Percentiles rank a stretch among this genome's conserved stretches.
phyloP scores from a whole-genome alignment of 2,888 invertebrate species.

The Diabrotica balteata region DNA sequence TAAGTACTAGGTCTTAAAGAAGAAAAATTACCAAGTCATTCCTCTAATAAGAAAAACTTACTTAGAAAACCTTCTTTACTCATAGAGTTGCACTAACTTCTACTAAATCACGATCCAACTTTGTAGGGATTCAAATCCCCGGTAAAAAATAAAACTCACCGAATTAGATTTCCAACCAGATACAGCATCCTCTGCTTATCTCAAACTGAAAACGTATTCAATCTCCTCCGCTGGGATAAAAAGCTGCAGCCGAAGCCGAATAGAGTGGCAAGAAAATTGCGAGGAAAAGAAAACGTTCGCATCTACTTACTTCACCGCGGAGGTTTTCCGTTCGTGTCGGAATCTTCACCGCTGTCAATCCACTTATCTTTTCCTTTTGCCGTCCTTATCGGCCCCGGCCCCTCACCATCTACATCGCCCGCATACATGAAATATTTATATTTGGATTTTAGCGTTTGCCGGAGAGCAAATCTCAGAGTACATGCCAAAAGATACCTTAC shows the following conservation, averaged over 20 bases:
- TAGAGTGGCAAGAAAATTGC: conserved; percentile 19
- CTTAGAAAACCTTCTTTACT: too few species aligned
- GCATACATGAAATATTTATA: conserved; percentile 45
- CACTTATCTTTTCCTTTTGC: conserved; percentile 38
- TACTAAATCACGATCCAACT: too few species aligned
- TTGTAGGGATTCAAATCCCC: background rate
- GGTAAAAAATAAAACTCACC: conserved; percentile 4
- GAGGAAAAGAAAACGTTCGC: conserved; percentile 48
- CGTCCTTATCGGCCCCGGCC: conserved; percentile 36
- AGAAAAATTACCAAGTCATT: too few species aligned
- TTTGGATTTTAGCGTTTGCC: conserved; percentile 41
- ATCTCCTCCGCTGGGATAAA: conserved; percentile 15
- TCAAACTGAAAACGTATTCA: conserved; percentile 10
- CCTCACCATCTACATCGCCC: conserved; percentile 24
- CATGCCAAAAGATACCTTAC: conserved; percentile 22
- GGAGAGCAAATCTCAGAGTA: conserved; percentile 36
- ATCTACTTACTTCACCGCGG: conserved; percentile 51
- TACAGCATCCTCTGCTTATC: background rate
- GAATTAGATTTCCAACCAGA: conserved; percentile 10
- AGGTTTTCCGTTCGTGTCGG: conserved; percentile 39
- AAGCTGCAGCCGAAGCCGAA: conserved; percentile 7
- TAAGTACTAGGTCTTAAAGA: too few species aligned
- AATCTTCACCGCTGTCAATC: conserved; percentile 43
- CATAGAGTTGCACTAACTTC: too few species aligned
- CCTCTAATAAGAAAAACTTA: too few species aligned